Evolutionary conservation across 2,888 invertebrate species (phyloP).

Genomic region (Zootermopsis nevadensis): DNA sequence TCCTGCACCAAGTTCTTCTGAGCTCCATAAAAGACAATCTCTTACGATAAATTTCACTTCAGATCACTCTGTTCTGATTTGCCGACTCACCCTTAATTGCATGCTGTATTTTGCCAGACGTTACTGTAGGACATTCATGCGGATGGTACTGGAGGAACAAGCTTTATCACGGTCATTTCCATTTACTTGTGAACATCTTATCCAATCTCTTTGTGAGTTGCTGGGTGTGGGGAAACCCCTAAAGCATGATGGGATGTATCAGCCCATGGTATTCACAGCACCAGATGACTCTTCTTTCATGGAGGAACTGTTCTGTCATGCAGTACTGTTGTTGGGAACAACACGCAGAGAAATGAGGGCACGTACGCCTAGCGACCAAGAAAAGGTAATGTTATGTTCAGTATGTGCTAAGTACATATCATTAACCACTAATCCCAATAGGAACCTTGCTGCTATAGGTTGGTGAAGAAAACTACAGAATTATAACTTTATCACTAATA

Average conservation of each 20-base stretch:
- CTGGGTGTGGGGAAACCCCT: constrained; percentile 41
- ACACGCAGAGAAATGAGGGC: constrained; percentile 52
- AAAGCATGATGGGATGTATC: constrained; percentile 40
- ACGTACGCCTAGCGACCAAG: constrained; percentile 44
- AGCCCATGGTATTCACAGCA: constrained; percentile 48
- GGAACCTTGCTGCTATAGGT: too few species aligned
- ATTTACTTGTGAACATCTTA: constrained; percentile 43
- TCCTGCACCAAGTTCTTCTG: background rate
- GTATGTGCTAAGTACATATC: too few species aligned
- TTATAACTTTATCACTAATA: too few species aligned
- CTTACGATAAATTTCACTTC: constrained; percentile 6
- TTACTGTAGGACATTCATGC: constrained; percentile 43
- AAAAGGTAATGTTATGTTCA: constrained; percentile 47
- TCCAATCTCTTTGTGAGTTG: constrained; percentile 35
- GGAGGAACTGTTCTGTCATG: constrained; percentile 52
- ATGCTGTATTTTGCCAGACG: constrained; percentile 46
- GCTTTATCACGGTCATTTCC: constrained; percentile 41
- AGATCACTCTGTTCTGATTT: background rate
- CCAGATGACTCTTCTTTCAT: constrained; percentile 39
- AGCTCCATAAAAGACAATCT: too few species aligned
- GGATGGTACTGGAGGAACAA: constrained; percentile 46
- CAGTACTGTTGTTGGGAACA: constrained; percentile 41
- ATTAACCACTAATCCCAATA: too few species aligned
- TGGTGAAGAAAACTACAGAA: too few species aligned
- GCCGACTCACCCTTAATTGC: constrained; percentile 46